phyloP scores from a whole-genome alignment of 2,888 invertebrate species.

The Ametastegia equiseti region DNA sequence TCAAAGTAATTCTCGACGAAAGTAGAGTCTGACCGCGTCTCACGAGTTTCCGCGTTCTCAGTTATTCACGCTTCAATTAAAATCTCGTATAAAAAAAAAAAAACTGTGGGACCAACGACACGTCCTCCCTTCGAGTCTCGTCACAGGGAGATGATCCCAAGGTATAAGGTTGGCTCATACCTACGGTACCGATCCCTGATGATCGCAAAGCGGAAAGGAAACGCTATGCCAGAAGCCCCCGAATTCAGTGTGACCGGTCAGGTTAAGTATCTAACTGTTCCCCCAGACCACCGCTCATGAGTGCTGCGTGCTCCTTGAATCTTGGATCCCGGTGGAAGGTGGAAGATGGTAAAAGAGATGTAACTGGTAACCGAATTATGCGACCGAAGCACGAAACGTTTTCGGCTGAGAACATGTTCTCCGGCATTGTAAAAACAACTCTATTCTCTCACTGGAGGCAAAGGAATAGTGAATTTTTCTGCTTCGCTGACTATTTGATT shows the following conservation, averaged over 20 bases:
- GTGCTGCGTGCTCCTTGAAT: background rate
- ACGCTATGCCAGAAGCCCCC: constrained; percentile 50
- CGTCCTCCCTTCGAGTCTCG: background rate
- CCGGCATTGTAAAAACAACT: background rate
- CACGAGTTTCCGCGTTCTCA: constrained; percentile 21
- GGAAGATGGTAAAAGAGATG: constrained; percentile 28
- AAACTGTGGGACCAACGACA: background rate
- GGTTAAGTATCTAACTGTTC: constrained; percentile 59
- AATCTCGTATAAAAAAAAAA: background rate
- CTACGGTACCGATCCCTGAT: constrained; percentile 14
- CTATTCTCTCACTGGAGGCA: background rate
- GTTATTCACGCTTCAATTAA: constrained; percentile 37
- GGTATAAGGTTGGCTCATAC: background rate
- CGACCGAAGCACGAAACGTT: constrained; percentile 36
- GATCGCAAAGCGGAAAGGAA: constrained; percentile 44
- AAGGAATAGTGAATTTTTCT: background rate
- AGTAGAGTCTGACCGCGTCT: background rate
- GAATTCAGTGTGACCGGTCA: constrained; percentile 57
- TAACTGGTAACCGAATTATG: constrained; percentile 41
- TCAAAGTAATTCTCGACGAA: constrained; percentile 10
- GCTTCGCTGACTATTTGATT: constrained; percentile 5
- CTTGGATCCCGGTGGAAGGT: constrained; percentile 15
- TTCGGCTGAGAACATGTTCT: constrained; percentile 1
- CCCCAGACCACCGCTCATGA: constrained; percentile 35
- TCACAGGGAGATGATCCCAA: constrained; percentile 28